Evolutionary conservation across 2,113 vertebrate genomes (phyloP), one percentile per base, ranked within the genome.

Genomic region (Tetrao urogallus): DNA sequence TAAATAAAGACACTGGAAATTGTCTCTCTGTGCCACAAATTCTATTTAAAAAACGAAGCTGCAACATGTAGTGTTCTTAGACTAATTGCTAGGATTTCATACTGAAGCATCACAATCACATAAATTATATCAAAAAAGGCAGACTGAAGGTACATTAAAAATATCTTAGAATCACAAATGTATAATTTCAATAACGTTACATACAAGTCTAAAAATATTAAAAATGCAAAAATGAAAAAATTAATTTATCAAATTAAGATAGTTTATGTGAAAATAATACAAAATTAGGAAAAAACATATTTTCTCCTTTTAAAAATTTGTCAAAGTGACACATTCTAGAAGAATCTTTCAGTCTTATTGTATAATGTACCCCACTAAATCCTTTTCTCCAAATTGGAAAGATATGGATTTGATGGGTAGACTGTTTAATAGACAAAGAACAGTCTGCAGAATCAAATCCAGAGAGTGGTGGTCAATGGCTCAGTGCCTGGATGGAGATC

Each of bases 101-200:
- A 67, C 13, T 20, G 11, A 78, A 56, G 0, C 3, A 28, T 45
- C 10, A 38, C 6, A 43, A 5, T n/a, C n/a, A 0, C 11, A n/a
- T 24, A 50, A 10, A 36, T 52, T 22, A 52, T 56, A 56, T 30
- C 13, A 30, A 30, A 40, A 52, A 36, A 36, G 2, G 30, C 63
- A 30, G 21, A 50, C 5, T 65, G 4, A 72, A 9, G 42, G 2
- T 2, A 25, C n/a, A 5, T 43, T 67, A 61, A 20, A 72, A 32
- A 43, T 18, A 50, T 12, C 21, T 48, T 22, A 24, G 4, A 34
- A 6, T 66, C 20, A 4, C 20, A 6, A 32, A 43, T 28, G 7
- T 50, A 34, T 11, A 22, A 36, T 36, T 50, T 14, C 66, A 52
- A 72, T 11, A 76, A 38, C 28, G 2, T 22, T 64, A 58, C 3